These are phyloP conservation scores for Meteorus colon DNA, from an alignment of 2,888 invertebrate genomes.

Conservation along the genomic window DNA sequence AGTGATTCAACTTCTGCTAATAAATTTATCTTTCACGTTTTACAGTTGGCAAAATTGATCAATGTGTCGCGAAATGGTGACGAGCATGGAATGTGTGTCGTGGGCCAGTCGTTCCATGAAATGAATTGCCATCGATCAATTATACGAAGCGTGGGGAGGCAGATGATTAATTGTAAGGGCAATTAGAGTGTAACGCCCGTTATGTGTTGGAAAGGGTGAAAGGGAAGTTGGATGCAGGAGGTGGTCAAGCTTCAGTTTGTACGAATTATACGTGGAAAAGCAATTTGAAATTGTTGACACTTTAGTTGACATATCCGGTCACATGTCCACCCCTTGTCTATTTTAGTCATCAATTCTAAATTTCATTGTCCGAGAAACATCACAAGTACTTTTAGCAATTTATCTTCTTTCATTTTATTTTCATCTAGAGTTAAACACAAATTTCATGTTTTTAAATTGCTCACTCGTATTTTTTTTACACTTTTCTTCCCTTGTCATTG, in stretches of 20 bases:
- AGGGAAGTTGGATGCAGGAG: not conserved
- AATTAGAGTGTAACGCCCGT: slow-evolving; percentile 43
- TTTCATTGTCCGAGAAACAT: not conserved
- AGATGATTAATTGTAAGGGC: slow-evolving; percentile 44
- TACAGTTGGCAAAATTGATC: not conserved
- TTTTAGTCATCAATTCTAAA: not conserved
- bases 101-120: slow-evolving; percentile 22
- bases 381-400: not conserved
- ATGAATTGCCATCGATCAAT: slow-evolving; percentile 45
- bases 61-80: slow-evolving; percentile 8
- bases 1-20: no score
- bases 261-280: slow-evolving; percentile 13
- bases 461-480: not conserved
- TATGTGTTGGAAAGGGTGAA: not conserved
- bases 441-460: not conserved
- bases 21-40: no score
- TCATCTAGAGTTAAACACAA: not conserved
- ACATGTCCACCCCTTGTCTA: not conserved
- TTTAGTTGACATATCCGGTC: not conserved
- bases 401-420: not conserved
- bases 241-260: slow-evolving; percentile 7
- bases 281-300: slow-evolving; percentile 17
- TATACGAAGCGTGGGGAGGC: slow-evolving; percentile 38
- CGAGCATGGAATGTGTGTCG: slow-evolving; percentile 17
- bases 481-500: not conserved